phyloP scores from a whole-genome alignment of 2,797 vertebrate genomes.

The Gymnoscopelus microlampas region DNA sequence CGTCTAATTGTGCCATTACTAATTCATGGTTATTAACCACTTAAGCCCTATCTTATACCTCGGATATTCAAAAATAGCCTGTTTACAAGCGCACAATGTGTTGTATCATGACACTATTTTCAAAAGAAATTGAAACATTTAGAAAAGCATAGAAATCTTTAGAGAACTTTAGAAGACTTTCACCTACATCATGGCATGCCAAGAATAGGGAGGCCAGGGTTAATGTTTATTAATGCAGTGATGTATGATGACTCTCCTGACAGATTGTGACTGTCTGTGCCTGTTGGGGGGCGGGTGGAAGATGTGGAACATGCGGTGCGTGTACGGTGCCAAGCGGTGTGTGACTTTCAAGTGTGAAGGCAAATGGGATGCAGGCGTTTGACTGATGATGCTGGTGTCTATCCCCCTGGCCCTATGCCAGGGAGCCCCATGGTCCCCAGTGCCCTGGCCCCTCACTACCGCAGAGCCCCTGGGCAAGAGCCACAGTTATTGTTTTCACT shows the following conservation, averaged over 20 bases:
- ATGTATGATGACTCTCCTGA: constrained; percentile 74
- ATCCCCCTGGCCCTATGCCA: constrained; percentile 79
- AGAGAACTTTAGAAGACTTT: too few relatives aligned
- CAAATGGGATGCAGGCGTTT: constrained; percentile 55
- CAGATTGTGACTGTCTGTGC: constrained; percentile 65
- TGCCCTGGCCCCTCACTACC: constrained; percentile 69
- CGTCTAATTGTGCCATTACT: constrained; percentile 81
- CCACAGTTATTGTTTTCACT: constrained; percentile 89
- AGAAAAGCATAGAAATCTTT: too few relatives aligned
- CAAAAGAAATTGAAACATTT: too few relatives aligned
- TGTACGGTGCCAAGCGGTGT: constrained; percentile 75
- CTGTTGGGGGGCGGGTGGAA: constrained; percentile 56
- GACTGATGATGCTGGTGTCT: constrained; percentile 75
- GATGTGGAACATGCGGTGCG: constrained; percentile 57
- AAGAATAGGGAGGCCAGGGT: too few relatives aligned
- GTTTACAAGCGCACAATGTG: too few relatives aligned
- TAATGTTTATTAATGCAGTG: constrained; percentile 77
- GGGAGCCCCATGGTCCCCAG: constrained; percentile 65
- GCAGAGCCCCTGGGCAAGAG: constrained; percentile 84
- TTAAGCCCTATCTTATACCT: too few relatives aligned
- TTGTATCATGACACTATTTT: too few relatives aligned
- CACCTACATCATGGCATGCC: too few relatives aligned
- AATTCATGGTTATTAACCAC: constrained; percentile 83
- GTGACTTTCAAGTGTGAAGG: constrained; percentile 64
- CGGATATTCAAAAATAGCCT: too few relatives aligned